Conservation (phyloP, 2,797 vertebrate species). For the Coluber constrictor region DNA sequence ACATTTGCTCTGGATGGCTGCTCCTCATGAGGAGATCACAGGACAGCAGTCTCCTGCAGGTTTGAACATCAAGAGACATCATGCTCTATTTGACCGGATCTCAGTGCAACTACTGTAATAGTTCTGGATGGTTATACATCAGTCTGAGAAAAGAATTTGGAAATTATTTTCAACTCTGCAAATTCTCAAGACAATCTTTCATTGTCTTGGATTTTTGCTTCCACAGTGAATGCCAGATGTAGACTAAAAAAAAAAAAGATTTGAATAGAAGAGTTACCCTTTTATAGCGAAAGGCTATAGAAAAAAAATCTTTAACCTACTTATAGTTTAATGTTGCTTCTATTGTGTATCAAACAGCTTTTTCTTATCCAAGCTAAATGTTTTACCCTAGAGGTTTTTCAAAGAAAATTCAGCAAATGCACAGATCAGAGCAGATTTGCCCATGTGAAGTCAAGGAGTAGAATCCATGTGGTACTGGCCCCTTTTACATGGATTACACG, state of each 20-base stretch:
- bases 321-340: background rate
- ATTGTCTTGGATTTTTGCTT: background rate
- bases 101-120: background rate
- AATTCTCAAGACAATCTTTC: background rate
- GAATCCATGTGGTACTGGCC: background rate
- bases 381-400: background rate
- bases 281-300: background rate
- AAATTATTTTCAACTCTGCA: background rate
- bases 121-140: background rate
- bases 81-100: background rate
- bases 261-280: background rate
- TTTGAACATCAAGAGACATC: background rate
- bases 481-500: background rate
- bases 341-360: background rate
- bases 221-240: background rate
- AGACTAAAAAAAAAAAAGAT: background rate
- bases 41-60: background rate
- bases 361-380: background rate
- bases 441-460: background rate
- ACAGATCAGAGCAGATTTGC: background rate
- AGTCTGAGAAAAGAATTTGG: background rate
- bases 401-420: background rate
- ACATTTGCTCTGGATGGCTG: background rate
- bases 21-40: background rate
- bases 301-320: background rate